Base-by-base conservation (phyloP, 35 echinoderm and acorn worm genomes). In the Holothuria glaberrima region DNA sequence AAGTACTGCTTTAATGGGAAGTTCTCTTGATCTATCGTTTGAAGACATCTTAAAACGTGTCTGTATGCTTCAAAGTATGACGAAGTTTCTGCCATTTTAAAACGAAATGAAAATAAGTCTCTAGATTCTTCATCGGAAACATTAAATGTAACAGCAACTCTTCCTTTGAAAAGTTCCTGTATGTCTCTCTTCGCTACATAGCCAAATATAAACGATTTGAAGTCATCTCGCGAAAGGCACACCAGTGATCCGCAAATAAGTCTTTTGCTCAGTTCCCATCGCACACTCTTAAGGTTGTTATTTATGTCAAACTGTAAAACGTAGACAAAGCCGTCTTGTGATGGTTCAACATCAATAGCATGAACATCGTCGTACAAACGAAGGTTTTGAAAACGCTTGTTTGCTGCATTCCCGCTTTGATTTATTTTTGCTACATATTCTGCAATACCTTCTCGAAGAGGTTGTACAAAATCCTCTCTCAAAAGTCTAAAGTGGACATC, bases 21-120 rank as follows among this genome's bases (percentile, higher is more conserved):
- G 22, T 60, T 86, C 14, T 90, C 41, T 36, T 71, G 77, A 10
- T 50, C 82, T 38, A 97, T 87, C 60, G 80, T 9, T 65, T 97
- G 90, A 2, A 97, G 80, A 34, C 87, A 68, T 36, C 59, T 38
- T 1, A 97, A 90, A 12, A 97, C 92, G 63, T 94, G 92, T 30
- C 95, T 58, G 79, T 97, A 97, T 26, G 92, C 92, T 73, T 97
- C 95, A 86, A 97, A 97, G 87, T 92, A 97, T 19, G 95, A 87
- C 36, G 95, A 71, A 36, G 92, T 90, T 58, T 97, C 95, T 14
- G 92, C 92, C 95, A 97, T 97, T 6, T 87, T 61, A 25, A 92
- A 97, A 25, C 12, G 14, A 45, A 50, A 33, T 41, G 78, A 68
- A 36, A 81, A 81, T 38, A 69, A 56, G 22, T 87, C 44, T 25